A percentile compares a stretch with the other conserved stretches of the same genome.
These are phyloP conservation scores for Aradophagus sp. DNA, from an alignment of 1,140 invertebrate species.

Conservation along the genomic window DNA sequence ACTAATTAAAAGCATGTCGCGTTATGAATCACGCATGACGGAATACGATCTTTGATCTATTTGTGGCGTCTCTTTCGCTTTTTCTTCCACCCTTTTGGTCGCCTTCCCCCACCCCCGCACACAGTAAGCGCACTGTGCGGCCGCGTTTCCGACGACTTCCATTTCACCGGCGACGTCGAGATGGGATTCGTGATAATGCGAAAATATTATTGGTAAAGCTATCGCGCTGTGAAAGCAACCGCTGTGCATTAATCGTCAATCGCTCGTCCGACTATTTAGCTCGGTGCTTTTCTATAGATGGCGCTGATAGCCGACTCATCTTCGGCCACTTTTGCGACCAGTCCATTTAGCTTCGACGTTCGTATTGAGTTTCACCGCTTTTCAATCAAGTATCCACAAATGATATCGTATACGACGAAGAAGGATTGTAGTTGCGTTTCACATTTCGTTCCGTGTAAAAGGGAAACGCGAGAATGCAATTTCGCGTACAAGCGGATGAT, in stretches of 20 bases:
- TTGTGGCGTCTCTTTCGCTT: slow-evolving; percentile 53
- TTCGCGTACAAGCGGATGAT: too few species aligned
- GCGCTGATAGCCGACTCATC: background rate
- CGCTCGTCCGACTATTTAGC: background rate
- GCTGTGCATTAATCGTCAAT: slow-evolving; percentile 21
- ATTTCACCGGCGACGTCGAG: slow-evolving; percentile 19
- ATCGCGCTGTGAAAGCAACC: slow-evolving; percentile 15
- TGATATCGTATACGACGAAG: too few species aligned
- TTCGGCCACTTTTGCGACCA: background rate
- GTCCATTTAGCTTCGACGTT: too few species aligned
- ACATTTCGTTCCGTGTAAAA: too few species aligned
- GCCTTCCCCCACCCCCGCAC: slow-evolving; percentile 6
- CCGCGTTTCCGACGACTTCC: slow-evolving; percentile 57
- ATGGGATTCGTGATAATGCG: slow-evolving; percentile 29
- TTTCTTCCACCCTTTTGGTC: too few species aligned
- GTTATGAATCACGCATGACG: slow-evolving; percentile 49
- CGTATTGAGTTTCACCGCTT: too few species aligned
- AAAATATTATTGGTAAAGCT: slow-evolving; percentile 27
- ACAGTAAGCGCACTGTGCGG: slow-evolving; percentile 39
- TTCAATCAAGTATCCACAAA: too few species aligned
- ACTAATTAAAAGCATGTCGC: slow-evolving; percentile 50
- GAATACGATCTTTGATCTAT: slow-evolving; percentile 67
- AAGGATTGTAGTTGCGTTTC: too few species aligned
- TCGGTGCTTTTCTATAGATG: slow-evolving; percentile 5
- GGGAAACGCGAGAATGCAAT: too few species aligned